These are phyloP conservation scores for Dione juno DNA, from an alignment of 2,888 invertebrate genomes.

Conservation along the genomic window DNA sequence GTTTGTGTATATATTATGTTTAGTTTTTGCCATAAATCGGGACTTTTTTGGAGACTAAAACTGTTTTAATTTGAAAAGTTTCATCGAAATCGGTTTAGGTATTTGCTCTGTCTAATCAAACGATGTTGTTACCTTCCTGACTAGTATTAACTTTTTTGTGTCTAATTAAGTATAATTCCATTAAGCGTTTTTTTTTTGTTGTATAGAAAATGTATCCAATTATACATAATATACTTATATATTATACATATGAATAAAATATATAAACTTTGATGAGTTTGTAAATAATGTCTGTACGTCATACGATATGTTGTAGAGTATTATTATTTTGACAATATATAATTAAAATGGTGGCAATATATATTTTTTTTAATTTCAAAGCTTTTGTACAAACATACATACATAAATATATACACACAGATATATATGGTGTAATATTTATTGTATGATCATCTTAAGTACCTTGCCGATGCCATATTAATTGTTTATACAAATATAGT, in stretches of 20 bases:
- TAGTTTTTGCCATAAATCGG: background rate
- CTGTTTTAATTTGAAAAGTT: slow-evolving; percentile 17
- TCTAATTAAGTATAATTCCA: slow-evolving; percentile 56
- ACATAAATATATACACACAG: slow-evolving; percentile 5
- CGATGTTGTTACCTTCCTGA: slow-evolving; percentile 36
- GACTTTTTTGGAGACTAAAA: background rate
- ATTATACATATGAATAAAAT: slow-evolving; percentile 4
- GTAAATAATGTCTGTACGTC: slow-evolving; percentile 25
- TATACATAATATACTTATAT: slow-evolving; percentile 13
- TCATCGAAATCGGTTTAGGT: slow-evolving; percentile 29
- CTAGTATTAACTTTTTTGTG: slow-evolving; percentile 51
- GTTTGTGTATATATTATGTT: background rate
- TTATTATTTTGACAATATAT: slow-evolving; percentile 36
- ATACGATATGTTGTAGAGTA: slow-evolving; percentile 1
- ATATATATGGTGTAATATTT: slow-evolving; percentile 39
- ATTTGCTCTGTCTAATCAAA: slow-evolving; percentile 17
- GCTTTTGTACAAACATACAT: slow-evolving; percentile 39
- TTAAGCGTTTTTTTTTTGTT: slow-evolving; percentile 48
- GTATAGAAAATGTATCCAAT: slow-evolving; percentile 22
- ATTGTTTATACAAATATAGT: slow-evolving; percentile 38
- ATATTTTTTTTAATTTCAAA: background rate
- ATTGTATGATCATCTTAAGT: slow-evolving; percentile 58
- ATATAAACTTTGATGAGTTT: slow-evolving; percentile 2
- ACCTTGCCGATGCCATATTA: slow-evolving; percentile 67
- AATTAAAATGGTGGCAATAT: slow-evolving; percentile 5